Conservation (phyloP, 2,888 invertebrate species). For the Lasioglossum zephyrum region DNA sequence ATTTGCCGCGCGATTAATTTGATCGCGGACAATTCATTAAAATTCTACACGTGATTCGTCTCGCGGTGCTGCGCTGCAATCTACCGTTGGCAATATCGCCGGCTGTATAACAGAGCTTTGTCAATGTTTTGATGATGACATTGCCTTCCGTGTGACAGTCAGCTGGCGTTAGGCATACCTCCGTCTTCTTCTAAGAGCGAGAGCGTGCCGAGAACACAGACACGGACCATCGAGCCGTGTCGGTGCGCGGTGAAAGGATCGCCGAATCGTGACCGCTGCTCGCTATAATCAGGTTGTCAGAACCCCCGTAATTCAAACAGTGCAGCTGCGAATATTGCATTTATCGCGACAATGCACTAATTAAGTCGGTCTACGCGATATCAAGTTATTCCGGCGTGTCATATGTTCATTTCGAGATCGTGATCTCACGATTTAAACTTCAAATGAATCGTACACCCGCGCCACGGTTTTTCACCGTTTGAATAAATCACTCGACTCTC, state of each 20-base stretch:
- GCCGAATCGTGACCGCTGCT: background rate
- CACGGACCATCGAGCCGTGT: background rate
- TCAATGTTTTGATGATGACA: background rate
- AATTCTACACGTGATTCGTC: background rate
- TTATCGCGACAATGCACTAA: background rate
- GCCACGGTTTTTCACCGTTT: background rate
- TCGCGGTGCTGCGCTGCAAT: background rate
- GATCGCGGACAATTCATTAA: background rate
- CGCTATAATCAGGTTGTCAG: background rate
- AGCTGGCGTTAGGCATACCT: background rate
- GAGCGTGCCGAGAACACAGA: background rate
- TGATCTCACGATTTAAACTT: background rate
- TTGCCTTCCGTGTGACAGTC: background rate
- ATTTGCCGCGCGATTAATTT: constrained; percentile 7
- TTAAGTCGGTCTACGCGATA: background rate
- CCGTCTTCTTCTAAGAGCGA: background rate
- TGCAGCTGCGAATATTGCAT: background rate
- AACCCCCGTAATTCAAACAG: background rate
- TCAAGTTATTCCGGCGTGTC: background rate
- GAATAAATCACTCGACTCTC: background rate
- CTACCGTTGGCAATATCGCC: background rate
- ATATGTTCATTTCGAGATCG: background rate
- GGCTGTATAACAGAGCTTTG: background rate
- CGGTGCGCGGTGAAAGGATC: background rate
- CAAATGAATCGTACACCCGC: background rate